Percentiles rank a stretch among this genome's conserved stretches.
Evolutionary conservation across 2,113 vertebrate species (phyloP).

Genomic region (Chascanopsetta lugubris): DNA sequence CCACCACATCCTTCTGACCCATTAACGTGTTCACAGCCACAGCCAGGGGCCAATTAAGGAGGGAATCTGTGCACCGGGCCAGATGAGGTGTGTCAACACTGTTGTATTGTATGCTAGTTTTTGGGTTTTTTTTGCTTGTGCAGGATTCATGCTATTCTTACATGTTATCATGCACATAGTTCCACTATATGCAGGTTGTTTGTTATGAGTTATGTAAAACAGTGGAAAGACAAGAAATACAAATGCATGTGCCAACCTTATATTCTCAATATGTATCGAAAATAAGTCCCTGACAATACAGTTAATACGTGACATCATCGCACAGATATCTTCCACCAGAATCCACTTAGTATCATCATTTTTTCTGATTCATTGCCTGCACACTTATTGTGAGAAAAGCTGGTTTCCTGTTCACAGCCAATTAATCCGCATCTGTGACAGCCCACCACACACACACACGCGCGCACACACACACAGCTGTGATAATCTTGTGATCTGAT

Average conservation of each 20-base stretch:
- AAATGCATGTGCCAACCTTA: too few species aligned
- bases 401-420: slow-evolving; percentile 9
- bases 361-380: slow-evolving; percentile 5
- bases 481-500: slow-evolving; percentile 31
- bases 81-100: not conserved
- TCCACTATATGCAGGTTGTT: too few species aligned
- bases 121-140: not conserved
- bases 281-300: too few species aligned
- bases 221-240: too few species aligned
- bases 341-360: not conserved
- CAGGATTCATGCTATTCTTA: not conserved
- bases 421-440: slow-evolving; percentile 26
- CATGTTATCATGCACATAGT: too few species aligned
- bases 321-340: not conserved
- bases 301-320: too few species aligned
- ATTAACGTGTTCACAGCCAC: not conserved
- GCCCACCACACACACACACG: slow-evolving; percentile 7
- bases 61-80: not conserved
- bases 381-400: slow-evolving; percentile 19
- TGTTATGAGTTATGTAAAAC: too few species aligned
- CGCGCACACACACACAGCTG: slow-evolving; percentile 2
- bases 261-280: too few species aligned
- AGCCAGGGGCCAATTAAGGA: not conserved
- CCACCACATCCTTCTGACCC: not conserved
- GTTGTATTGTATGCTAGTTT: not conserved